A percentile compares a stretch with the other conserved stretches of the same genome.
Evolutionary conservation across 2,113 vertebrate genomes (phyloP).

Genomic region (Sakesphorus luctuosus): DNA sequence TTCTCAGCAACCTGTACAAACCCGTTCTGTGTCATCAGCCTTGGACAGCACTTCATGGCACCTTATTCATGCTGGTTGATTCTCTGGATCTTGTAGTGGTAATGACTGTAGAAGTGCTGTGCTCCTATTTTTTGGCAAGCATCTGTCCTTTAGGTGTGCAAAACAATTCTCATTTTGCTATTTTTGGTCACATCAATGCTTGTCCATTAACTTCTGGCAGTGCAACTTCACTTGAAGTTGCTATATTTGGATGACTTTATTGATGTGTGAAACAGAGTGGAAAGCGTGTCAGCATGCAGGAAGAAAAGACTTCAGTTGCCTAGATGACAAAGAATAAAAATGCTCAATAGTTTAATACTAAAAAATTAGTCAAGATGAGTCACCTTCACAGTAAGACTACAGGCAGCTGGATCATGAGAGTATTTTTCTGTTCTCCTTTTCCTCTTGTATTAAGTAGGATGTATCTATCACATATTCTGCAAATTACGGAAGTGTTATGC

Average conservation of each 20-base stretch:
- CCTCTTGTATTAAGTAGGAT: neutral
- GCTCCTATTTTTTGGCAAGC: neutral
- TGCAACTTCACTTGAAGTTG: neutral
- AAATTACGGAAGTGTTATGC: neutral
- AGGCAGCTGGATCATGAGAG: neutral
- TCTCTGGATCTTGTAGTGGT: neutral
- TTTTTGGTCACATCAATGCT: neutral
- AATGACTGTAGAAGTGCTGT: neutral
- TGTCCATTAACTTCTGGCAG: neutral
- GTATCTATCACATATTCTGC: neutral
- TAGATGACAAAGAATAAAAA: conserved; percentile 5
- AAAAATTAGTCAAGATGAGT: neutral
- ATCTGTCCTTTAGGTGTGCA: neutral
- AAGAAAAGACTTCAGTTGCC: neutral
- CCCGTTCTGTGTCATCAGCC: neutral
- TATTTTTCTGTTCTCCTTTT: neutral
- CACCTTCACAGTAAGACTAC: neutral
- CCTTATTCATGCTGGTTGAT: neutral
- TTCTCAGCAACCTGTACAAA: neutral
- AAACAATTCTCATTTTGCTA: neutral
- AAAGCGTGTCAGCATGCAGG: neutral
- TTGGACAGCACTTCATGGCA: neutral
- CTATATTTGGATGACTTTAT: neutral
- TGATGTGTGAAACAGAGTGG: neutral
- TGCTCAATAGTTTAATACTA: neutral